phyloP scores from a whole-genome alignment of 2,113 vertebrate genomes.

The Alexandromys fortis region DNA sequence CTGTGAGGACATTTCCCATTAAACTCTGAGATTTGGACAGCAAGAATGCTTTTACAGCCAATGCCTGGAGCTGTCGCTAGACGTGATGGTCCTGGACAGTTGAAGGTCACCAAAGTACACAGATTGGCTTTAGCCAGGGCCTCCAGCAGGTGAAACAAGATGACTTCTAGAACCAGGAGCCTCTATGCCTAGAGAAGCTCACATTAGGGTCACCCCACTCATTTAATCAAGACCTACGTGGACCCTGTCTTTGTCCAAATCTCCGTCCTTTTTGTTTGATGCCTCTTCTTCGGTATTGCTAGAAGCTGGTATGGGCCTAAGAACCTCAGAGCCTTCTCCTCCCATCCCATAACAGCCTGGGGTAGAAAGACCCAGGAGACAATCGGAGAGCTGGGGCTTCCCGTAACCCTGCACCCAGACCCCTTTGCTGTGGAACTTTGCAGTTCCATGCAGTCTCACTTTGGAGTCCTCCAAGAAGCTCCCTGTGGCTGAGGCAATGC shows the following conservation, averaged over 20 bases:
- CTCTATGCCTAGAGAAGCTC: neutral
- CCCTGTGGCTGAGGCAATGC: neutral
- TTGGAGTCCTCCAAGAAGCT: neutral
- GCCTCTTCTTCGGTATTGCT: neutral
- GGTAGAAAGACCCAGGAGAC: neutral
- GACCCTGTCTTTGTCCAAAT: neutral
- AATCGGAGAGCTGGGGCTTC: fast-evolving
- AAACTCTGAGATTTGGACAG: no score
- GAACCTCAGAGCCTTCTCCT: neutral
- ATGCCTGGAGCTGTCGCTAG: neutral
- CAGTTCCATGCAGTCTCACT: neutral
- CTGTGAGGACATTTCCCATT: neutral
- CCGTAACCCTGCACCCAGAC: neutral
- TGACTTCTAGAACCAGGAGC: fast-evolving
- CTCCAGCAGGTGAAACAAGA: neutral
- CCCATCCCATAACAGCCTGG: neutral
- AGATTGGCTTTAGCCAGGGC: neutral
- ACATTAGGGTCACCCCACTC: neutral
- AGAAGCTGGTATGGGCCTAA: neutral
- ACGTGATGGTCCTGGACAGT: neutral
- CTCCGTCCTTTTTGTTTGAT: neutral
- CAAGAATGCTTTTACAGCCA: neutral
- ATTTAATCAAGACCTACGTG: no score
- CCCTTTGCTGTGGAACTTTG: neutral
- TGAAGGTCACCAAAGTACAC: neutral